Evolutionary conservation across 2,888 invertebrate genomes (phyloP).

Genomic region (Hyalella azteca): DNA sequence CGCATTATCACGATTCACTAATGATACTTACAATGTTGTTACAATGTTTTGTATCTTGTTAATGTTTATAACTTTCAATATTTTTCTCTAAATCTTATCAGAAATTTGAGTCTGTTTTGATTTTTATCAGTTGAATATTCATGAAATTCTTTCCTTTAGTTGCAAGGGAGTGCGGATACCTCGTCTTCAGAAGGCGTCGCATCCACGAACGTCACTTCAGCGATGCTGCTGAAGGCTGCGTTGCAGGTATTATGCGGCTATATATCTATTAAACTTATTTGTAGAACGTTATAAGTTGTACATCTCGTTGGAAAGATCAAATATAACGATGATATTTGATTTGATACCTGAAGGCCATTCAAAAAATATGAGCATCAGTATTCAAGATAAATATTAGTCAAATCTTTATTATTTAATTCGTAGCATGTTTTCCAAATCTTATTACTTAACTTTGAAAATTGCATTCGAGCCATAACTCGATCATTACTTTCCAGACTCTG

Average conservation of each 20-base stretch:
- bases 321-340: neutral
- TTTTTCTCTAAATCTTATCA: too few species aligned
- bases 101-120: too few species aligned
- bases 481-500: neutral
- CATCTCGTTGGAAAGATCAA: too few species aligned
- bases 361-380: neutral
- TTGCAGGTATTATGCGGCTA: too few species aligned
- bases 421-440: neutral
- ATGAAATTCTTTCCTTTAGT: neutral
- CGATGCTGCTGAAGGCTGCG: neutral
- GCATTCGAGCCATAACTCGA: neutral
- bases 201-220: neutral
- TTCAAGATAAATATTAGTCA: neutral
- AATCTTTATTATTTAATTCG: neutral
- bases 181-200: neutral
- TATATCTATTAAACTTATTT: too few species aligned
- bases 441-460: neutral
- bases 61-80: too few species aligned
- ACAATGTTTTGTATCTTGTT: too few species aligned
- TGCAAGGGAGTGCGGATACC: neutral
- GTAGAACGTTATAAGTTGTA: too few species aligned
- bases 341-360: neutral
- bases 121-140: neutral
- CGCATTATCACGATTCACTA: too few species aligned
- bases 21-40: too few species aligned